phyloP scores from a whole-genome alignment of 2,113 vertebrate genomes.

The Morone saxatilis region DNA sequence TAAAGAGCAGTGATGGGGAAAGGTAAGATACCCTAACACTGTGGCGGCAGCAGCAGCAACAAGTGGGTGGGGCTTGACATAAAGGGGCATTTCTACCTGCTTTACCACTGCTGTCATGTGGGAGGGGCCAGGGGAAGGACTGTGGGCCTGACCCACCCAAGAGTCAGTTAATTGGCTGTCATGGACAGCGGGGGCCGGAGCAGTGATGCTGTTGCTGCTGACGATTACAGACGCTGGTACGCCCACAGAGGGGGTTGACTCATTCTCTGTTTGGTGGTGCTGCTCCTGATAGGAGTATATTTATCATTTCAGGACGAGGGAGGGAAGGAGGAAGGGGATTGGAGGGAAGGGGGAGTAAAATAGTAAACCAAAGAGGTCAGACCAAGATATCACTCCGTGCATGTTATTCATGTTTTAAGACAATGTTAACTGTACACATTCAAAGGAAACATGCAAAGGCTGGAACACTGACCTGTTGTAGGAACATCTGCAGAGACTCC shows the following conservation, averaged over 20 bases:
- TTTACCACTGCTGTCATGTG: constrained; percentile 87
- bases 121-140: constrained; percentile 84
- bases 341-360: constrained; percentile 75
- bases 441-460: constrained; percentile 21
- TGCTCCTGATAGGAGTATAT: constrained; percentile 88
- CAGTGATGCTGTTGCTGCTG: constrained; percentile 87
- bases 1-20: constrained; percentile 54
- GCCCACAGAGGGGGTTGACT: constrained; percentile 85
- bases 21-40: constrained; percentile 73
- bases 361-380: constrained; percentile 81
- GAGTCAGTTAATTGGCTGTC: constrained; percentile 83
- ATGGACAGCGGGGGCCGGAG: constrained; percentile 82
- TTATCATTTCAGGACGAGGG: constrained; percentile 77
- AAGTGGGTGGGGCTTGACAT: constrained; percentile 81
- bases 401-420: constrained; percentile 68
- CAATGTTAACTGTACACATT: constrained; percentile 66
- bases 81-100: constrained; percentile 87
- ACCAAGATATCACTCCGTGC: constrained; percentile 72
- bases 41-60: constrained; percentile 81
- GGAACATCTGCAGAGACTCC: constrained; percentile 95
- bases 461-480: constrained; percentile 90
- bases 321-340: constrained; percentile 62
- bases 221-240: constrained; percentile 94
- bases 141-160: constrained; percentile 78
- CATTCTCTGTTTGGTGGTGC: constrained; percentile 84